Evolutionary conservation across 2,797 vertebrate species (phyloP).

Genomic region (Muscicapa comitata): DNA sequence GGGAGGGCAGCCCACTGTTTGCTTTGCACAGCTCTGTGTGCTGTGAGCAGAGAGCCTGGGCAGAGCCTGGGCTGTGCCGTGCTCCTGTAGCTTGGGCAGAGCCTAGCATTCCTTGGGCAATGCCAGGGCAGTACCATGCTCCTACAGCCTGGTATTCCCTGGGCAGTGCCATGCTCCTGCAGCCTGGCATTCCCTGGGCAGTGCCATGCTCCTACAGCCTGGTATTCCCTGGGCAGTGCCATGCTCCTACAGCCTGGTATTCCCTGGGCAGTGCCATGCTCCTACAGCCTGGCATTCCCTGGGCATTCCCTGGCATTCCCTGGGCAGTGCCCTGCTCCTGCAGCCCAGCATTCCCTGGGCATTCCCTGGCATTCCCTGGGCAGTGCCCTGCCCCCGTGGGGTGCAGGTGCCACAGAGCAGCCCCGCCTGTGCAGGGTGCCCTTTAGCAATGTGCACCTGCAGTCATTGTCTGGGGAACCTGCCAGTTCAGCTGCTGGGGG

Average conservation of each 20-base stretch:
- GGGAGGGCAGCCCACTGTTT: neutral
- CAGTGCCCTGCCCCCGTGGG: rapidly evolving
- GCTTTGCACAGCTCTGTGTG: neutral
- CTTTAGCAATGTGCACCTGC: neutral
- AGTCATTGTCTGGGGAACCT: rapidly evolving
- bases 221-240: neutral
- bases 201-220: no score
- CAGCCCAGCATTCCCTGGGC: rapidly evolving
- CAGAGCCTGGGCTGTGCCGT: neutral
- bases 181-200: neutral
- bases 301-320: neutral
- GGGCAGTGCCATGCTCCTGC: neutral
- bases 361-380: neutral
- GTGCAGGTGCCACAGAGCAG: neutral
- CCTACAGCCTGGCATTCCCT: no score
- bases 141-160: neutral
- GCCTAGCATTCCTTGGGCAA: no score
- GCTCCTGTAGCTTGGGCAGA: neutral
- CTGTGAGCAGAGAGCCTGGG: neutral
- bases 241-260: neutral
- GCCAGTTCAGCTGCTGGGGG: neutral
- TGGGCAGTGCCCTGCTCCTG: no score
- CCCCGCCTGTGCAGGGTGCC: neutral
- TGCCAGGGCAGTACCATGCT: no score
- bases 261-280: neutral